Conservation (phyloP, 2,113 vertebrate genomes). For the Phycodurus eques region DNA sequence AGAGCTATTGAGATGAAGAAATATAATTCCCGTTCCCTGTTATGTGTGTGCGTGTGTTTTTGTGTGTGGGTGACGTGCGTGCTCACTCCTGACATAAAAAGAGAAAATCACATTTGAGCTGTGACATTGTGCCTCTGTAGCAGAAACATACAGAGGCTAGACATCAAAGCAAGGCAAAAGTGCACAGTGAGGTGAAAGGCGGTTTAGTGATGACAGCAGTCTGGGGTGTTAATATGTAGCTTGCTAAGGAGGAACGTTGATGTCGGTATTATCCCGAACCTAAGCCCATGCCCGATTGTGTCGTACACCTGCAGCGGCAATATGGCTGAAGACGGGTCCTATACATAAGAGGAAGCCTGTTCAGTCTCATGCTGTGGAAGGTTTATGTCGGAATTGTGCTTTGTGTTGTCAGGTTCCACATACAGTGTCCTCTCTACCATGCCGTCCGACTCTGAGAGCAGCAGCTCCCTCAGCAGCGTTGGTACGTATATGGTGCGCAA, state of each 20-base stretch:
- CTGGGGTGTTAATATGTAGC: constrained; percentile 44
- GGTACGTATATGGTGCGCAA: constrained; percentile 77
- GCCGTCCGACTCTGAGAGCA: constrained; percentile 99
- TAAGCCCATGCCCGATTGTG: constrained; percentile 32
- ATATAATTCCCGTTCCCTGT: constrained; percentile 14
- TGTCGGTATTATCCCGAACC: constrained; percentile 42
- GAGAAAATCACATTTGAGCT: constrained; percentile 66
- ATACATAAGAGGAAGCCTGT: background rate
- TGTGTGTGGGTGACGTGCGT: background rate
- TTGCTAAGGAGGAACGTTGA: constrained; percentile 20
- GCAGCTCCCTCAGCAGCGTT: constrained; percentile 95
- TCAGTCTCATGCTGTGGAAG: background rate
- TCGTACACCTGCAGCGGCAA: constrained; percentile 28
- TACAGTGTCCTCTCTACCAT: constrained; percentile 98
- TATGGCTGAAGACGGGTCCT: constrained; percentile 13
- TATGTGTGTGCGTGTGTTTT: background rate
- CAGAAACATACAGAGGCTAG: constrained; percentile 63
- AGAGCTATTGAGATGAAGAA: constrained; percentile 50
- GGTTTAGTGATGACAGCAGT: constrained; percentile 45
- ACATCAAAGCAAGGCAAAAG: constrained; percentile 60
- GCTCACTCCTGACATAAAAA: constrained; percentile 45
- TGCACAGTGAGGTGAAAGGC: constrained; percentile 42
- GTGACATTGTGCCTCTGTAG: constrained; percentile 66
- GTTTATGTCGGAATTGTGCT: constrained; percentile 20
- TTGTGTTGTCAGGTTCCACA: constrained; percentile 82